Base-by-base conservation (phyloP, 1,140 invertebrate species). In the Drosophila eugracilis region DNA sequence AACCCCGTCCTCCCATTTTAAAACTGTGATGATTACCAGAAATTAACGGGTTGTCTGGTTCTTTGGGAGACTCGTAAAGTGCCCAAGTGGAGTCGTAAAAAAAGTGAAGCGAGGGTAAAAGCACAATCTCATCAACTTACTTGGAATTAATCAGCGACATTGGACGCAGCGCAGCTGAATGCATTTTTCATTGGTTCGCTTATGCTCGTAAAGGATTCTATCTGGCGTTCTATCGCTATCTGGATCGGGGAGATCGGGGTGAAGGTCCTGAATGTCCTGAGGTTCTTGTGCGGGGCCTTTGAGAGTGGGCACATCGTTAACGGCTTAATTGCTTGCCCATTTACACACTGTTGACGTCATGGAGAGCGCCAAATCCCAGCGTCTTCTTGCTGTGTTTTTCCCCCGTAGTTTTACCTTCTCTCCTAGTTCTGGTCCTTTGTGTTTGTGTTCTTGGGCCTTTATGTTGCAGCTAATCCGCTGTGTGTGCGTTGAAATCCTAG, bases 141-240 rank as follows among this genome's bases (percentile, higher is more conserved):
- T 88, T 81, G 81, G 79, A 86, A 81, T 85, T 85, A 85, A 85
- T 85, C 81, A 88, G 83, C 83, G 71, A 44, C 78, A 62, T 75
- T 77, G 55, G 67, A 58, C 66, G 58, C 54, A 49, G 30, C 50
- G 28, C 37, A 62, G 52, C 36, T 73, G 60, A 59, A 80, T 72
- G 81, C 71, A 71, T 79, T 75, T 65, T 75, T 67, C 66, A 80
- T 75, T 54, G 80, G 58, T 73, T 70, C 21, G 47, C 49, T 76
- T 72, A 65, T 72, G 58, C 76, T 47, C 65, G 62, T 53, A 50
- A 58, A 73, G 52, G 58, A 47, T 37, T 62, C 36, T 63, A 74
- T 44, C 50, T 60, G 63, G 17, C 9, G 15, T 19, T 36, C 14
- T 36, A 39, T 32, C 36, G 12, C 21, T 54, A 21, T 17, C 32